Base-by-base conservation (phyloP, 1,140 invertebrate species). In the Drosophila nebulosa region DNA sequence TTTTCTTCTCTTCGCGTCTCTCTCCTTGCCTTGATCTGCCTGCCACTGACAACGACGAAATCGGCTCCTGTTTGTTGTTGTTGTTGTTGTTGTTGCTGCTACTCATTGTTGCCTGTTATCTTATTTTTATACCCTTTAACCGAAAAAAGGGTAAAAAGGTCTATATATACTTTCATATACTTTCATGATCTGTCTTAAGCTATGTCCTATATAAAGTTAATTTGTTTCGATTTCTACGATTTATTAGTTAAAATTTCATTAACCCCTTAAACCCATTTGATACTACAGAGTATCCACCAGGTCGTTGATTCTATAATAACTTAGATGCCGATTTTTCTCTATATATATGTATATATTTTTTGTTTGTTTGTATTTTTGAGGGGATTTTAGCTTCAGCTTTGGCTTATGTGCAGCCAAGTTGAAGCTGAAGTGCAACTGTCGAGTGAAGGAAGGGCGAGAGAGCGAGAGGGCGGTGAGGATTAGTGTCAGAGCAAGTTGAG, bases 401-500 rank as follows among this genome's bases (percentile, higher is more conserved):
- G 73, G 80, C 69, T 86, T 85, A 85, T 77, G 77, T 86, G 80
- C 81, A 86, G 51, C 77, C 65, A 80, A 80, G 69, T 86, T 77
- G 74, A 85, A 80, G 80, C 61, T 78, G 77, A 75, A 79, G 62
- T 79, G 77, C 62, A 79, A 46, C 39, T 46, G 39, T 55, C 52
- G 21, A 52, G 22, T 16, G 26, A 55, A 30, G 14, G 62, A 62
- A 36, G 18, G 21, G 42, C 46, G 55, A 30, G 61, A 35, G 22
- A 59, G 57, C 7, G 36, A n/a, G n/a, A n/a, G n/a, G n/a, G n/a
- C n/a, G 36, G 30, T 26, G 58, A 58, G 69, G 74, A 74, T 85
- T 85, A 85, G 79, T 85, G 81, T 81, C 81, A 86, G 67, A 30
- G 57, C 64, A 67, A 74, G 75, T 85, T 71, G 63, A 68, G 52